Evolutionary conservation across 1,140 invertebrate species (phyloP).

Genomic region (Argopecten irradians): DNA sequence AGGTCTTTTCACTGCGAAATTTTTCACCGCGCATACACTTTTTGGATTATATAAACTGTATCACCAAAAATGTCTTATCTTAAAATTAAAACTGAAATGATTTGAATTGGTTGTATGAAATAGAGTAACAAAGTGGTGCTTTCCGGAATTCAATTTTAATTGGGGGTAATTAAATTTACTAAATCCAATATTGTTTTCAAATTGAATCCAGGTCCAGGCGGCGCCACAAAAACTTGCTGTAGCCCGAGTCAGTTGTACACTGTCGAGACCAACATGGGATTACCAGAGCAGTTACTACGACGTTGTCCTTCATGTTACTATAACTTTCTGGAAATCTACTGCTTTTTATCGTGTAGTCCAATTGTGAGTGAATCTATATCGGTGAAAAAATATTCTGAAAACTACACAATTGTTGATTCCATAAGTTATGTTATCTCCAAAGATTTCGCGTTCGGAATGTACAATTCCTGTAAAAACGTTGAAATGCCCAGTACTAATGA

Average conservation of each 20-base stretch:
- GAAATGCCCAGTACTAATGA: slow-evolving; percentile 87
- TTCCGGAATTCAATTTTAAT: too few species aligned
- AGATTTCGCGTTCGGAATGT: slow-evolving; percentile 85
- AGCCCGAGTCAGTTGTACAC: slow-evolving; percentile 82
- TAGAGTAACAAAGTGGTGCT: too few species aligned
- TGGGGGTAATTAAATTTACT: too few species aligned
- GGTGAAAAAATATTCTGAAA: slow-evolving; percentile 83
- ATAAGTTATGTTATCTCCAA: slow-evolving; percentile 83
- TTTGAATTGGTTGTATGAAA: too few species aligned
- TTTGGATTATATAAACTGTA: too few species aligned
- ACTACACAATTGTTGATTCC: slow-evolving; percentile 87
- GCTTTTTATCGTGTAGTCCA: slow-evolving; percentile 88
- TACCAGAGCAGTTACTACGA: slow-evolving; percentile 83
- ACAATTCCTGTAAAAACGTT: slow-evolving; percentile 89
- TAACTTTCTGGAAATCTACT: slow-evolving; percentile 89
- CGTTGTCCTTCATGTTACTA: slow-evolving; percentile 91
- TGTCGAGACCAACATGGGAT: slow-evolving; percentile 81
- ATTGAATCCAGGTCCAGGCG: too few species aligned
- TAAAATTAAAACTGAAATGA: too few species aligned
- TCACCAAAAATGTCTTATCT: too few species aligned
- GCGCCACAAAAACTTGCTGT: slow-evolving; percentile 82
- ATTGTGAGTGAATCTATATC: slow-evolving; percentile 86
- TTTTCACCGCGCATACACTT: too few species aligned
- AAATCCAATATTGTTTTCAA: too few species aligned
- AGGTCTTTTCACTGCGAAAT: too few species aligned